phyloP scores from a whole-genome alignment of 2,113 vertebrate species.

The Orycteropus afer region DNA sequence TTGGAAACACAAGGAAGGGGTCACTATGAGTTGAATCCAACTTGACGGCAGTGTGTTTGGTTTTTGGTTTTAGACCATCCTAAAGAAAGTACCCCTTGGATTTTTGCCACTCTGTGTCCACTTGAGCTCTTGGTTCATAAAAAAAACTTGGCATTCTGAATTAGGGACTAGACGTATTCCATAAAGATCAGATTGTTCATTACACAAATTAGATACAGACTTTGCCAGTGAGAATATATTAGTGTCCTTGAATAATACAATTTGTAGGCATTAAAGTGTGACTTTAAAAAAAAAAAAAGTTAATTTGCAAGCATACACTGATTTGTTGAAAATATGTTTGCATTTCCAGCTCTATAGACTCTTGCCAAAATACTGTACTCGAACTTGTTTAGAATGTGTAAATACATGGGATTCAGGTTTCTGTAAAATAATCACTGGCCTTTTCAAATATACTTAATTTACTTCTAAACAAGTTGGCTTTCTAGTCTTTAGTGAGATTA shows the following conservation, averaged over 20 bases:
- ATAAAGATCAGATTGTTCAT: slow-evolving; percentile 73
- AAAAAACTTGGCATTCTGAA: slow-evolving; percentile 60
- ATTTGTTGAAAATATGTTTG: slow-evolving; percentile 80
- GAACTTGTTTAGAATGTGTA: slow-evolving; percentile 78
- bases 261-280: slow-evolving; percentile 77
- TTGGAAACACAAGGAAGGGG: too few species aligned
- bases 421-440: slow-evolving; percentile 77
- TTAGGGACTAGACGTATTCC: slow-evolving; percentile 51
- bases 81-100: slow-evolving; percentile 45
- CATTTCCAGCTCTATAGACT: slow-evolving; percentile 71
- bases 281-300: slow-evolving; percentile 57
- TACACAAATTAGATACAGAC: slow-evolving; percentile 75
- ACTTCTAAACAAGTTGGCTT: slow-evolving; percentile 72
- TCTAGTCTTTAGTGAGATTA: slow-evolving; percentile 43
- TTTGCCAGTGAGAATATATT: slow-evolving; percentile 63
- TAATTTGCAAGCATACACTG: slow-evolving; percentile 73
- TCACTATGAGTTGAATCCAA: too few species aligned
- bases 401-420: slow-evolving; percentile 80
- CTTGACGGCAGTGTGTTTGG: too few species aligned
- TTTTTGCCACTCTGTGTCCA: slow-evolving; percentile 32
- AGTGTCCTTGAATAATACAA: slow-evolving; percentile 70
- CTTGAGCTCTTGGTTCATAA: slow-evolving; percentile 27
- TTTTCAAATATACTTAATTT: slow-evolving; percentile 73
- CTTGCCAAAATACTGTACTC: slow-evolving; percentile 80
- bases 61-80: not conserved